A percentile compares a stretch with the other conserved stretches of the same genome.
Evolutionary conservation across 2,113 vertebrate genomes (phyloP).

Genomic region (Cebidichthys violaceus): DNA sequence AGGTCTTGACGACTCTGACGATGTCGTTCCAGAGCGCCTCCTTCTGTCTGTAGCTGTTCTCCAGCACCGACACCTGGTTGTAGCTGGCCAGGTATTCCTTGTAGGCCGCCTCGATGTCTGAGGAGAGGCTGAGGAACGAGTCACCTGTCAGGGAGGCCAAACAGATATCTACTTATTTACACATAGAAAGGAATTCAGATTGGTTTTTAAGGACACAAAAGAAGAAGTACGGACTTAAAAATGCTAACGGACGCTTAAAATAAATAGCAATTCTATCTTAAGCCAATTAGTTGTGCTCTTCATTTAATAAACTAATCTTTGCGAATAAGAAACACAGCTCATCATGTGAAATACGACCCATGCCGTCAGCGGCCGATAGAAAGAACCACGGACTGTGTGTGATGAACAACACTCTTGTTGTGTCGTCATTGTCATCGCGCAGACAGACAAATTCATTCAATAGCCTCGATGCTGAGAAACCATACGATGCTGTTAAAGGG

Average conservation of each 20-base stretch:
- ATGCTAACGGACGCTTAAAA: background rate
- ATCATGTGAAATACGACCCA: background rate
- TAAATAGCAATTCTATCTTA: background rate
- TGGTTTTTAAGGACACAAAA: background rate
- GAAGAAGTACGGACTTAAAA: background rate
- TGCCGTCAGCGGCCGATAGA: background rate
- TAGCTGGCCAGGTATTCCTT: slow-evolving; percentile 92
- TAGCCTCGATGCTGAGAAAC: background rate
- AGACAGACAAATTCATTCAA: background rate
- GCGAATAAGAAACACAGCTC: background rate
- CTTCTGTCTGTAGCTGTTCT: slow-evolving; percentile 89
- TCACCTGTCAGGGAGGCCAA: slow-evolving; percentile 80
- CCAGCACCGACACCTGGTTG: slow-evolving; percentile 83
- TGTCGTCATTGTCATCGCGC: background rate
- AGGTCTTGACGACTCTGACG: slow-evolving; percentile 81
- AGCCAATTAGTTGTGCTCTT: background rate
- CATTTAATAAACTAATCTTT: background rate
- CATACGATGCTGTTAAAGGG: background rate
- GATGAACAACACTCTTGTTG: background rate
- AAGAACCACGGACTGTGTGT: background rate
- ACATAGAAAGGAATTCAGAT: background rate
- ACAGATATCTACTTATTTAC: background rate
- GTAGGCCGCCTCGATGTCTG: slow-evolving; percentile 90
- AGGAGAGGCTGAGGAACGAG: slow-evolving; percentile 89
- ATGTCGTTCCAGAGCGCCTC: slow-evolving; percentile 87